Evolutionary conservation across 2,113 vertebrate species (phyloP), one percentile per base, ranked within the genome.

Genomic region (Lucifuga dentata): DNA sequence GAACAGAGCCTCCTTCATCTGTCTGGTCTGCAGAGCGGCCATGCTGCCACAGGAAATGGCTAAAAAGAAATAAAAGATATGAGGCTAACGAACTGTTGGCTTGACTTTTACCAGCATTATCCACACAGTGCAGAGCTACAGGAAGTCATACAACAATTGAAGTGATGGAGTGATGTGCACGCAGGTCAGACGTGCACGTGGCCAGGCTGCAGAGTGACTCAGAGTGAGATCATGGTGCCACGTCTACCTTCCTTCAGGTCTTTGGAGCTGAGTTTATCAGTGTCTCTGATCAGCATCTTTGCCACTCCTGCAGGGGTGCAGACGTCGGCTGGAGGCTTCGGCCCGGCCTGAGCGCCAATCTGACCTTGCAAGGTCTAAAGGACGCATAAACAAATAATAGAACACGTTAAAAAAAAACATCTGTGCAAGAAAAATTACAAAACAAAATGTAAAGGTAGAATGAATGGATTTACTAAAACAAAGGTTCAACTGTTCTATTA

Each of bases 1-100:
- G 84, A 97, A 98, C 5, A 92, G 9, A 0, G 93, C 92, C 75
- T 97, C 97, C 85, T 94, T 98, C 80, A 94, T 84, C 83, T 94
- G 91, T 50, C 90, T 93, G 66, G 76, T 92, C 77, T 89, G 93
- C 33, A 75, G 46, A 21, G 43, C 81, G 60, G 72, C 78, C 40
- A 38, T 76, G 19, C 76, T 73, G 83, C 90, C 40, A 12, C 60
- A 85, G 58, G 81, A 86, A 5, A 86, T 21, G 39, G 73, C 91
- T 92, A 53, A 38, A 71, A 19, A 56, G 62, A 12, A 6, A 11
- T 17, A 26, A 17, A 45, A 61, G 49, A 58, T 4, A 40, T 56
- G 3, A n/a, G n/a, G n/a, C 11, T 35, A 11, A 5, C 26, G 26
- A 7, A 29, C 7, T 7, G 26, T 7, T 29, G 26, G 7, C 3